phyloP scores from a whole-genome alignment of 2,888 invertebrate species.

The Amiota mariae region DNA sequence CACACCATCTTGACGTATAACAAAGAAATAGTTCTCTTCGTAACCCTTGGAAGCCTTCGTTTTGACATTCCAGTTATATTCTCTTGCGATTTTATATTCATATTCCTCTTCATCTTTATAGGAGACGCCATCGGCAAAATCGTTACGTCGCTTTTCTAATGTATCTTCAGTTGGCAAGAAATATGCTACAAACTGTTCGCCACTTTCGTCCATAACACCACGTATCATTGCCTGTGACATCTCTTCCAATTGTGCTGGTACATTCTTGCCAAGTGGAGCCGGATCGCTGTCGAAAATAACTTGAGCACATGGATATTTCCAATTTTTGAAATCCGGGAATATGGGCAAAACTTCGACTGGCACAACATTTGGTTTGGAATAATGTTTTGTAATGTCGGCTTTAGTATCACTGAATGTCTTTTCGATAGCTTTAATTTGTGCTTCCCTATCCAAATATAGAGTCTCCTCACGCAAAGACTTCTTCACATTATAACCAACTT shows the following conservation, averaged over 20 bases:
- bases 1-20: conserved; percentile 90
- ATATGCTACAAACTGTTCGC: conserved; percentile 99
- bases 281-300: conserved; percentile 99
- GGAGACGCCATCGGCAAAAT: conserved; percentile 82
- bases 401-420: conserved; percentile 96
- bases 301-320: conserved; percentile 98
- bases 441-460: conserved; percentile 95
- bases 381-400: conserved; percentile 89
- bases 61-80: conserved; percentile 99
- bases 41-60: conserved; percentile 96
- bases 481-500: conserved; percentile 98
- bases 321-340: conserved; percentile 96
- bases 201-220: conserved; percentile 99
- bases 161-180: conserved; percentile 97
- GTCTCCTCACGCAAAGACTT: conserved; percentile 94
- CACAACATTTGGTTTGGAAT: conserved; percentile 95
- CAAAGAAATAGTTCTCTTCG: conserved; percentile 97
- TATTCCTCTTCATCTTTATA: conserved; percentile 94
- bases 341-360: conserved; percentile 91
- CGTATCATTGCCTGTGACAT: conserved; percentile 99
- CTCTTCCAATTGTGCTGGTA: conserved; percentile 92
- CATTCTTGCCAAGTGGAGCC: conserved; percentile 89
- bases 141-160: conserved; percentile 88
- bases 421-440: conserved; percentile 97
- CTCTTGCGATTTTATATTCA: conserved; percentile 97